Conservation (phyloP, 2,113 vertebrate genomes). For the Prunella himalayana region DNA sequence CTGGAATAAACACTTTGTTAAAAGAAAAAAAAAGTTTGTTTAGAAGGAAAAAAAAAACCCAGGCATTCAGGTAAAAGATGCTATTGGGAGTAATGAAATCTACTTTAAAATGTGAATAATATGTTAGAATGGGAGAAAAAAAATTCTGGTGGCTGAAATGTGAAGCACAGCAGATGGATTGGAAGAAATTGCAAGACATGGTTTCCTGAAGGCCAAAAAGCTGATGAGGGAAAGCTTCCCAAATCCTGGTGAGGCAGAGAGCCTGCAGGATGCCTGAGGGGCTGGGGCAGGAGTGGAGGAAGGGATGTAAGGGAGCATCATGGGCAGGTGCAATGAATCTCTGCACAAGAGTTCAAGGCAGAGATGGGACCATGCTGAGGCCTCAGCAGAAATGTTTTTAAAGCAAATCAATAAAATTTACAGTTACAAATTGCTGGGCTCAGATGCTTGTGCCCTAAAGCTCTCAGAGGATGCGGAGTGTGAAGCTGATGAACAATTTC, state of each 20-base stretch:
- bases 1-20: background rate
- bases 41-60: background rate
- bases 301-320: rapidly evolving
- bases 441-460: background rate
- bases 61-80: background rate
- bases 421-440: background rate
- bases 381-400: background rate
- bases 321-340: background rate
- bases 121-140: background rate
- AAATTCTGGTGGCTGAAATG: background rate
- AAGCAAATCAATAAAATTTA: background rate
- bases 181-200: background rate
- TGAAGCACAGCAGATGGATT: background rate
- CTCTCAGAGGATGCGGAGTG: background rate
- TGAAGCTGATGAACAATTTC: background rate
- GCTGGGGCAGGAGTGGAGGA: background rate
- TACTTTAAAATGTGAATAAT: background rate
- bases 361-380: background rate
- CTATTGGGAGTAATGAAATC: background rate
- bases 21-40: background rate
- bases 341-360: background rate
- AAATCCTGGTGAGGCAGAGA: background rate
- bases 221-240: background rate
- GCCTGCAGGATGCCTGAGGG: rapidly evolving
- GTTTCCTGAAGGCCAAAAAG: background rate